Base-by-base conservation (phyloP, 2,113 vertebrate species). In the Myrmophylax atrothorax region DNA sequence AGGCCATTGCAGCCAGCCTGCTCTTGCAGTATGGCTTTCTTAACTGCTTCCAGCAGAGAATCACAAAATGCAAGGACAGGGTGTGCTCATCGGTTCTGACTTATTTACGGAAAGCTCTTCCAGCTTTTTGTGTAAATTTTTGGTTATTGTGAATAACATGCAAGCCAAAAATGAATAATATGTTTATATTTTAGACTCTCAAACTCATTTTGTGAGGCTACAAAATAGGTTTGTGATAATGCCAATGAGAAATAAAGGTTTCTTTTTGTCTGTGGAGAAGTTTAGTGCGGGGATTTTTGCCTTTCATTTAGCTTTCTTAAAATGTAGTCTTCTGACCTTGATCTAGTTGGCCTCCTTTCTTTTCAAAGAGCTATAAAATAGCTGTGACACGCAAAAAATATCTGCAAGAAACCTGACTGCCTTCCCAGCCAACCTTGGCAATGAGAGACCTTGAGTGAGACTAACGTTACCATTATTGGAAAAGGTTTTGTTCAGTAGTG, bases 281-380 rank as follows among this genome's bases (percentile, higher is more conserved):
- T 49, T 86, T 55, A 23, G 3, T 37, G 40, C 8, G 8, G 10
- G 4, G 0, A 3, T 49, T 82, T 50, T 44, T 66, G 6, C 14
- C 46, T 84, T 83, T 50, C 24, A 19, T 68, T 38, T 46, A 62
- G 29, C 42, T 86, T 89, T 74, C 66, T 75, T 79, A 40, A 84
- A 62, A 59, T 44, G 28, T 68, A 78, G n/a, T 17, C 18, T 92
- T 56, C 35, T 53, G 58, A 59, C 78, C 66, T 87, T 91, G 77
- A 38, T 81, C 80, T 75, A 26, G 37, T 80, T 88, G 77, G 18
- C 6, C 29, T 79, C 14, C 31, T 63, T 90, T 53, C 28, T 59
- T 88, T 62, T 75, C 52, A 60, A 56, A 87, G 52, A 37, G 28
- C 18, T 68, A 35, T 59, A 70, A 80, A 83, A 60, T 11, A 58